Base-by-base conservation (phyloP, 2,888 invertebrate species). In the Meiosimyza platycephala region DNA sequence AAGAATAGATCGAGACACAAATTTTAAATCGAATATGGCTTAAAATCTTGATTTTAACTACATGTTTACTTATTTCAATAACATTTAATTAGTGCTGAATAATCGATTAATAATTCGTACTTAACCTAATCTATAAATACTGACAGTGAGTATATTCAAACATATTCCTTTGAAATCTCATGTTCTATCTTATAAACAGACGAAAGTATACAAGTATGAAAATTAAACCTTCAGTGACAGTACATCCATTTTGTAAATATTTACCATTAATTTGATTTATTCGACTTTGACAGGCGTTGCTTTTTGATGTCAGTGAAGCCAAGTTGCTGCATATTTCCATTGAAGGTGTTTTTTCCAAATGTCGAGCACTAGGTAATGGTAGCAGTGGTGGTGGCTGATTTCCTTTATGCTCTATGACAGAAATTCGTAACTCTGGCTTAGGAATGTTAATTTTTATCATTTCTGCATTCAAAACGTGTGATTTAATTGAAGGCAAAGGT, bases 361-460 rank as follows among this genome's bases (percentile, higher is more conserved):
- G 78, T 50, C 80, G 75, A 48, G 82, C 69, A 33, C 84, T 80
- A 0, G 84, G 83, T 69, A 85, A 70, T 6, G 83, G 81, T 13
- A 80, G 80, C 6, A 13, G 12, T 40, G 76, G 77, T n/a, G 75
- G 78, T 50, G 76, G 76, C 28, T 72, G 71, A 52, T 51, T 48
- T 22, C 73, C 74, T 57, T 71, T 71, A 18, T 76, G 73, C 28
- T 72, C 51, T 64, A 74, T 60, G 51, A 73, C 74, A 9, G 40
- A 40, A 28, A 66, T 47, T 28, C 82, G 82, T 48, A 85, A 72
- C 71, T 86, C 87, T 0, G 86, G 85, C 72, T 87, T 87, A 16
- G 87, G 87, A 78, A 86, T 86, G 65, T 86, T 85, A 9, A 87
- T 86, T 80, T 86, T 86, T 51, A 86, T 84, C 82, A 85, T 85